Evolutionary conservation across 2,113 vertebrate genomes (phyloP).

Genomic region (Sinosuthora webbiana): DNA sequence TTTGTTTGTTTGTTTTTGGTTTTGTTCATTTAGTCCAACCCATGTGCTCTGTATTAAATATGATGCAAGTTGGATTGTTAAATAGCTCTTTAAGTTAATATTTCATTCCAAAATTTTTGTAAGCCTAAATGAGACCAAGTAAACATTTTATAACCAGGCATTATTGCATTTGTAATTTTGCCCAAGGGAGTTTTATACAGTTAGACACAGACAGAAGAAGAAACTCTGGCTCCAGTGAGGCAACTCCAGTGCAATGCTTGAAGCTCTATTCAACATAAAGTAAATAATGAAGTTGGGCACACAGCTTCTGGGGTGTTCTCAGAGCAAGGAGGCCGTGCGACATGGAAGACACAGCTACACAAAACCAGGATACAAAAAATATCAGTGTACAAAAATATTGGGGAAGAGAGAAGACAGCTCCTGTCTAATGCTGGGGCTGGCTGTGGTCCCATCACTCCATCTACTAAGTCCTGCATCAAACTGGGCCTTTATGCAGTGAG

Average conservation of each 20-base stretch:
- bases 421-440: not conserved
- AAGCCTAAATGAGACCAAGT: not conserved
- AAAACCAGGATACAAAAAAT: not conserved
- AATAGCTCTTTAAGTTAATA: not conserved
- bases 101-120: not conserved
- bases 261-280: not conserved
- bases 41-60: no score
- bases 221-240: not conserved
- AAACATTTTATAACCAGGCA: not conserved
- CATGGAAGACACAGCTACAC: not conserved
- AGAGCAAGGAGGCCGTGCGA: not conserved
- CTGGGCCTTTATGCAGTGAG: not conserved
- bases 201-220: not conserved
- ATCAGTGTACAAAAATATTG: not conserved
- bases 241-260: not conserved
- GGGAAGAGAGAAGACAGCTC: not conserved
- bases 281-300: not conserved
- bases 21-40: no score
- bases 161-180: not conserved
- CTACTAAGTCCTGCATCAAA: not conserved
- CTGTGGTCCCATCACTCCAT: not conserved
- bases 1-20: not conserved
- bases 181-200: not conserved
- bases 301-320: not conserved
- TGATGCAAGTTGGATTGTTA: not conserved